Evolutionary conservation across 2,888 invertebrate species (phyloP).

Genomic region (Mythimna lalbum): DNA sequence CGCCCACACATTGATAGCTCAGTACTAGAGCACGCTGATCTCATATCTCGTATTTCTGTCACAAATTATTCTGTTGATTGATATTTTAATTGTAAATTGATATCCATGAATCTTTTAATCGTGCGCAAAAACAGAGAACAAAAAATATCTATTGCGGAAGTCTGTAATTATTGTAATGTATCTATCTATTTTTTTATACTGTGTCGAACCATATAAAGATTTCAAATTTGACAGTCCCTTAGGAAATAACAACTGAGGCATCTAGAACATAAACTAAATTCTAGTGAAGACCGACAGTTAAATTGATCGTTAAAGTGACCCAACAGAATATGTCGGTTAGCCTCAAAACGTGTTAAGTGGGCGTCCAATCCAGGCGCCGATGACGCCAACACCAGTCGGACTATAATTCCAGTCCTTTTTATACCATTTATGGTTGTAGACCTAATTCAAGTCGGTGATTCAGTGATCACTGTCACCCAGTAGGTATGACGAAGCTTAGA

Average conservation of each 20-base stretch:
- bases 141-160: constrained; percentile 62
- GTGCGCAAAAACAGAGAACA: constrained; percentile 54
- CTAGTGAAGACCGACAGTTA: constrained; percentile 2
- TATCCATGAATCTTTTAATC: constrained; percentile 67
- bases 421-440: constrained; percentile 60
- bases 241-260: not conserved
- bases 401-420: constrained; percentile 56
- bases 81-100: constrained; percentile 83
- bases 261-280: constrained; percentile 5
- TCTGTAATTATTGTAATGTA: constrained; percentile 53
- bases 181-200: constrained; percentile 46
- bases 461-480: constrained; percentile 54
- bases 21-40: constrained; percentile 73
- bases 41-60: constrained; percentile 80
- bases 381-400: constrained; percentile 52
- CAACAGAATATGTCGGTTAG: constrained; percentile 12
- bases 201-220: constrained; percentile 41
- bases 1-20: constrained; percentile 68
- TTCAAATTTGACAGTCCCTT: constrained; percentile 23
- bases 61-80: constrained; percentile 76
- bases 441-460: constrained; percentile 57
- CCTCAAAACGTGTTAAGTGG: constrained; percentile 37
- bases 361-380: constrained; percentile 55
- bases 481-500: constrained; percentile 35
- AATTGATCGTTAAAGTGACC: constrained; percentile 14